These are phyloP conservation scores for Lasioglossum calceatum DNA, from an alignment of 2,888 invertebrate genomes.

Conservation along the genomic window DNA sequence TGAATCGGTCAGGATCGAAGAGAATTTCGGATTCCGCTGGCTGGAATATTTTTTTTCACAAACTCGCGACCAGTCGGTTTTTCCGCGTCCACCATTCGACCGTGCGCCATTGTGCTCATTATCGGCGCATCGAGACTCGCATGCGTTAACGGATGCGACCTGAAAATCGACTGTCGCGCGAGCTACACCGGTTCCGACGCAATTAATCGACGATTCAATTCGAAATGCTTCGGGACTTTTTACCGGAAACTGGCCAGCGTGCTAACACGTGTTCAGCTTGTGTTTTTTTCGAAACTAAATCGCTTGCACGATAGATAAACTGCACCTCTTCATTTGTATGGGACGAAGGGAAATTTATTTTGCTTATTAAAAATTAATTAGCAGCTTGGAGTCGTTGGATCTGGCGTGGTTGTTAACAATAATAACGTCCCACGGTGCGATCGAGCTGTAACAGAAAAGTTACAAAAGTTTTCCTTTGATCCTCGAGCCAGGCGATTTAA, in stretches of 20 bases:
- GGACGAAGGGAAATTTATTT: background rate
- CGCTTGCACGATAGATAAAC: background rate
- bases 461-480: background rate
- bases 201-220: constrained; percentile 54
- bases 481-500: background rate
- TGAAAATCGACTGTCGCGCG: constrained; percentile 49
- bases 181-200: constrained; percentile 31
- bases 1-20: constrained; percentile 40
- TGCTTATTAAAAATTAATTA: background rate
- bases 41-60: constrained; percentile 45
- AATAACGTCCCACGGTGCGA: background rate
- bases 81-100: background rate
- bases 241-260: background rate
- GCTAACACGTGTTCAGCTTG: background rate
- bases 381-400: no score
- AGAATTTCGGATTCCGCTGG: background rate
- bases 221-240: background rate
- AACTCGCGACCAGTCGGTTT: background rate
- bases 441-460: background rate
- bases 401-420: background rate
- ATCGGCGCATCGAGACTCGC: constrained; percentile 53
- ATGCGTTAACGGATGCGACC: constrained; percentile 59
- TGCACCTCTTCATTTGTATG: background rate
- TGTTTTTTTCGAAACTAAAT: background rate
- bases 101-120: constrained; percentile 52